These are phyloP conservation scores for Chaetogeoica ovagalla DNA, from an alignment of 2,888 invertebrate species.

Conservation along the genomic window DNA sequence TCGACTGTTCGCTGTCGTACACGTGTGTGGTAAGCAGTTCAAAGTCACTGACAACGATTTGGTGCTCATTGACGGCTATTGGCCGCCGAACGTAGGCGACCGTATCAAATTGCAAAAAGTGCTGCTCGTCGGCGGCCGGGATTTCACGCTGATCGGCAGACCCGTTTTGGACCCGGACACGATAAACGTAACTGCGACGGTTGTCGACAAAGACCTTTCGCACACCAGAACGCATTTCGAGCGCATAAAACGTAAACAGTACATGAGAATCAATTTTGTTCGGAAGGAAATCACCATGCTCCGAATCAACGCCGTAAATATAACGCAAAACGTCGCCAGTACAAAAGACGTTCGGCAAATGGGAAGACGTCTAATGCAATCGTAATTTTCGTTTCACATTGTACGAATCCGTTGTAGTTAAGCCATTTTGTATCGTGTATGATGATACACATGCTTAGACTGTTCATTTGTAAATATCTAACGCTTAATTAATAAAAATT, in stretches of 20 bases:
- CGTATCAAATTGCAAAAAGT: slow-evolving; percentile 80
- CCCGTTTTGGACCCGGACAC: slow-evolving; percentile 76
- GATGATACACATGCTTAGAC: neutral
- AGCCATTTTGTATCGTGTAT: neutral
- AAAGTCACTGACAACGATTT: slow-evolving; percentile 85
- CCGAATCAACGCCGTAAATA: slow-evolving; percentile 73
- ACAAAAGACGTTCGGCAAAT: slow-evolving; percentile 52
- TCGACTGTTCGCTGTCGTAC: slow-evolving; percentile 79
- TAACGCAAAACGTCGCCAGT: slow-evolving; percentile 59
- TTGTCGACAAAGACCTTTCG: slow-evolving; percentile 57
- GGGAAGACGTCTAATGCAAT: slow-evolving; percentile 32
- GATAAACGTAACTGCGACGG: slow-evolving; percentile 75
- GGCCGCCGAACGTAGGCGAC: slow-evolving; percentile 83
- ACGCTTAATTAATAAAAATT: slow-evolving; percentile 4
- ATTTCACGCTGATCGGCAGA: slow-evolving; percentile 80
- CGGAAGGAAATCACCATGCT: slow-evolving; percentile 60
- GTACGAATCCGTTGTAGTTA: slow-evolving; percentile 25
- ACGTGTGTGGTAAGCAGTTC: slow-evolving; percentile 80
- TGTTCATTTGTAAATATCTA: slow-evolving; percentile 1
- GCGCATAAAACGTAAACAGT: slow-evolving; percentile 56
- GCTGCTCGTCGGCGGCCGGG: slow-evolving; percentile 73
- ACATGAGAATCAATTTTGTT: slow-evolving; percentile 56
- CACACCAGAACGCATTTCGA: slow-evolving; percentile 56
- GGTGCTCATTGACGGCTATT: slow-evolving; percentile 78
- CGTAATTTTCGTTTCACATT: neutral